Percentiles rank a stretch among this genome's conserved stretches.
Conservation (phyloP, 2,888 invertebrate species). For the Eupithecia vulgata region DNA sequence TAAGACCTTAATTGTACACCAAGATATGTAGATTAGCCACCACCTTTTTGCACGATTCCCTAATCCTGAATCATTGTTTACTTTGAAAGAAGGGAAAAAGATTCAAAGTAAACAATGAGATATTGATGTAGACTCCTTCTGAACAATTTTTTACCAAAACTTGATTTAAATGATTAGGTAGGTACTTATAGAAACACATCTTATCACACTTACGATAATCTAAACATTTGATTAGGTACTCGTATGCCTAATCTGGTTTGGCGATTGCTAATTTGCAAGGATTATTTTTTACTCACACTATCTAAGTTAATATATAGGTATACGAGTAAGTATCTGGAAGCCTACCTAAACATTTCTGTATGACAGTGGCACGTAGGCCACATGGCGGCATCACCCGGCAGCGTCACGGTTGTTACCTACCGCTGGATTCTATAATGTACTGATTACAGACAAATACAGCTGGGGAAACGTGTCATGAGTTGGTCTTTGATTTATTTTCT, state of each 20-base stretch:
- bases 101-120: background rate
- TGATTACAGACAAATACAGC: background rate
- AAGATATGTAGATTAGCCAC: background rate
- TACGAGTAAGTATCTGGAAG: background rate
- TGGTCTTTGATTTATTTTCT: conserved; percentile 15
- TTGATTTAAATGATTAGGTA: background rate
- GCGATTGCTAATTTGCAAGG: background rate
- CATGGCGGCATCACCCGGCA: background rate
- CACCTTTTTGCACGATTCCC: background rate
- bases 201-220: background rate
- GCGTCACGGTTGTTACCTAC: background rate
- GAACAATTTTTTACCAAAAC: too few relatives aligned
- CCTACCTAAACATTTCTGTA: background rate
- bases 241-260: background rate
- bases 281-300: background rate
- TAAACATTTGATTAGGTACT: background rate
- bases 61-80: too few relatives aligned
- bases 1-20: background rate
- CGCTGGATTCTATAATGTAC: background rate
- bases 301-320: background rate
- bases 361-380: background rate
- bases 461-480: background rate
- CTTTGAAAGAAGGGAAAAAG: too few relatives aligned
- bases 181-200: background rate
- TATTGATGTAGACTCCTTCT: background rate